Percentiles rank a stretch among this genome's conserved stretches.
These are phyloP conservation scores for Amia ocellicauda DNA, from an alignment of 2,113 vertebrate genomes.

Conservation along the genomic window DNA sequence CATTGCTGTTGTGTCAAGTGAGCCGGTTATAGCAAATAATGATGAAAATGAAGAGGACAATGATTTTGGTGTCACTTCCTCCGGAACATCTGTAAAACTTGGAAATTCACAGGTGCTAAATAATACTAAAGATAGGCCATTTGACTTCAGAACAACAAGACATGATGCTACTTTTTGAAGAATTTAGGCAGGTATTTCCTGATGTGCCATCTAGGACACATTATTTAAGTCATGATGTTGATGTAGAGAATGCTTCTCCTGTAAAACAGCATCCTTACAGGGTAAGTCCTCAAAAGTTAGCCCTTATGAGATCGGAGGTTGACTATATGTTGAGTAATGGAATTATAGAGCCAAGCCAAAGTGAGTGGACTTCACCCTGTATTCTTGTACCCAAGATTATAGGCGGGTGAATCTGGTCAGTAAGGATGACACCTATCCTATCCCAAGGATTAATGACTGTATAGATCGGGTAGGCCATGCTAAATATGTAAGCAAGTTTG, in stretches of 20 bases:
- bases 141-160: background rate
- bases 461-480: background rate
- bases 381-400: conserved; percentile 8
- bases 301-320: conserved; percentile 3
- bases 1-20: background rate
- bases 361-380: conserved; percentile 12
- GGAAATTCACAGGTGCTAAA: background rate
- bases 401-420: background rate
- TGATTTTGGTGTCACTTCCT: background rate
- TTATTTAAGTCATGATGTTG: conserved; percentile 2
- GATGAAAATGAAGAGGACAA: background rate
- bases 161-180: background rate
- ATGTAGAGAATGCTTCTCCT: background rate
- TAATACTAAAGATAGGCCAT: background rate
- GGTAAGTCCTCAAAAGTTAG: background rate
- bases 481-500: conserved; percentile 15
- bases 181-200: background rate
- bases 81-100: background rate
- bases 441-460: conserved; percentile 4
- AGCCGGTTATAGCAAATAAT: background rate
- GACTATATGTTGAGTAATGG: conserved; percentile 2
- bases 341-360: background rate
- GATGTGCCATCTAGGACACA: background rate
- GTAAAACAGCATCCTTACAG: conserved; percentile 23
- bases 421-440: conserved; percentile 6